Conservation (phyloP, 2,113 vertebrate genomes). For the Phaethon lepturus region DNA sequence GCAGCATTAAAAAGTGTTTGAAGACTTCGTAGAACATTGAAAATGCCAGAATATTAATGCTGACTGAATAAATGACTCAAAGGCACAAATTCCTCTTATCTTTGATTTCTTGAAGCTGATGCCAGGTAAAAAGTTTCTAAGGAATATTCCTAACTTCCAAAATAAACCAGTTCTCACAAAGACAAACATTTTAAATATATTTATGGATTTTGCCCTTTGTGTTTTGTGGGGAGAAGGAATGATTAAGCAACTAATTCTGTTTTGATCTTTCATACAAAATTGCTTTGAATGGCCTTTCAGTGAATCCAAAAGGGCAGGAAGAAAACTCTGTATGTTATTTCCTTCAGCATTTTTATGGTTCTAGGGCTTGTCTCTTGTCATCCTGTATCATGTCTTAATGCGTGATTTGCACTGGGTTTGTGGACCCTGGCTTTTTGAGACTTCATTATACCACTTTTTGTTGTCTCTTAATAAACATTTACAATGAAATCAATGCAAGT, state of each 20-base stretch:
- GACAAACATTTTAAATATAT: background rate
- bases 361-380: background rate
- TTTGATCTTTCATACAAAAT: background rate
- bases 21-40: background rate
- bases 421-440: background rate
- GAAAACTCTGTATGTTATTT: background rate
- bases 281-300: background rate
- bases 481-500: background rate
- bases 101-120: background rate
- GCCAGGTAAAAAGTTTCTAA: background rate
- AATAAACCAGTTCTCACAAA: background rate
- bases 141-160: background rate
- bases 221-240: background rate
- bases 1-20: background rate
- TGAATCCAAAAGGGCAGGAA: background rate
- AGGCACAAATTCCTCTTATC: background rate
- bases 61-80: background rate
- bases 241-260: background rate
- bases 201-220: background rate
- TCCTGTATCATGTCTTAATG: background rate
- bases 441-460: background rate
- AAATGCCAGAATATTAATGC: background rate
- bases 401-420: background rate
- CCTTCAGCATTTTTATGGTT: slow-evolving; percentile 6
- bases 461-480: background rate